Evolutionary conservation across 2,888 invertebrate species (phyloP), one percentile per base, ranked within the genome.

Genomic region (Ochropleura plecta): DNA sequence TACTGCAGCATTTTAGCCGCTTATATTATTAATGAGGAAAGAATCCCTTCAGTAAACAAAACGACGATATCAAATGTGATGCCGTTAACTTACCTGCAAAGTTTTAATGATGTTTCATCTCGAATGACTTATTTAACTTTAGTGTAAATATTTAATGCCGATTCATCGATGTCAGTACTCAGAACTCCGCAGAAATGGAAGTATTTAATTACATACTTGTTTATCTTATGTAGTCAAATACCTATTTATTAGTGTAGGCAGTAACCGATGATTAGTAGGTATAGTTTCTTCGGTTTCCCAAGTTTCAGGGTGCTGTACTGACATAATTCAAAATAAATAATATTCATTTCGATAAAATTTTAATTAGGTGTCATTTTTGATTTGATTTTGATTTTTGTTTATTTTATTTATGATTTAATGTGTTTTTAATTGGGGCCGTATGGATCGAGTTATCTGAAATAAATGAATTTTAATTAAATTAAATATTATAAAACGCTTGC

Each of bases 91-190:
- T 88, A 88, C 87, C 85, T 79, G 79, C 73, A 80, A 94, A 94
- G 93, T 94, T 95, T 92, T 93, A 94, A 95, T 93, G 91, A 94
- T 89, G 85, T 81, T 80, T 84, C 83, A 84, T 83, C 81, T 83
- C 81, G 78, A 79, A 82, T 82, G 78, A 75, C 82, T 79, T 80
- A 74, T 73, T 69, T 78, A 82, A 82, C 72, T 67, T 73, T 67
- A 16, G 48, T 66, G 73, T 80, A 76, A 89, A 90, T 88, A 89
- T 88, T 82, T 76, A 78, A 80, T 65, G 64, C 74, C 60, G 70
- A 76, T 70, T 78, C 49, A 76, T 67, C 70, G 46, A 70, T 67
- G 65, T 73, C 68, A 44, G 63, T 70, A 82, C 55, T 73, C 68
- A 30, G 65, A 76, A 82, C 59, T 79, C 73, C 42, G n/a, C 55